Percentiles rank a stretch among this genome's conserved stretches.
Evolutionary conservation across 2,888 invertebrate genomes (phyloP).

Genomic region (Mongoloraphidia duomilia): DNA sequence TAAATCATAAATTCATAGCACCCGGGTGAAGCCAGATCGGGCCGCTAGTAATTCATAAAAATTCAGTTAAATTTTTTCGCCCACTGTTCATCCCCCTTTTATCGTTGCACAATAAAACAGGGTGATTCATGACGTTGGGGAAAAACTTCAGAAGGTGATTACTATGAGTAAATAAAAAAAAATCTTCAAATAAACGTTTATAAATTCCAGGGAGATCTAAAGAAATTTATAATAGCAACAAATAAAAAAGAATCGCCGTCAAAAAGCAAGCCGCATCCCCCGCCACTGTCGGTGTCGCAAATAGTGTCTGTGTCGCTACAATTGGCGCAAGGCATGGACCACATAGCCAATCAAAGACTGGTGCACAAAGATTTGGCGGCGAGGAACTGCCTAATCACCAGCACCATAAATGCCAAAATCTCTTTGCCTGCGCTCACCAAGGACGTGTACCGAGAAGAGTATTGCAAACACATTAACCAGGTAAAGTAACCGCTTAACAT

Average conservation of each 20-base stretch:
- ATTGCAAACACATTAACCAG: slow-evolving; percentile 71
- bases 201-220: slow-evolving; percentile 66
- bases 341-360: slow-evolving; percentile 55
- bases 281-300: slow-evolving; percentile 52
- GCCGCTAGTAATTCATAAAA: too few species aligned
- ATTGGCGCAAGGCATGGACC: slow-evolving; percentile 69
- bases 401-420: slow-evolving; percentile 68
- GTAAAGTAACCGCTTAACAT: slow-evolving; percentile 23
- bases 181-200: too few species aligned
- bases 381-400: slow-evolving; percentile 78
- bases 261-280: slow-evolving; percentile 24
- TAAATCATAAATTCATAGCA: too few species aligned
- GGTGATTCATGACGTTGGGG: too few species aligned
- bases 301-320: slow-evolving; percentile 54
- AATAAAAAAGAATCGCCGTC: slow-evolving; percentile 24
- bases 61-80: too few species aligned
- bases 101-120: too few species aligned
- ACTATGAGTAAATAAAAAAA: too few species aligned
- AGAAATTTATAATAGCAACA: slow-evolving; percentile 70
- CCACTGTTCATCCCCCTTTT: too few species aligned
- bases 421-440: slow-evolving; percentile 64
- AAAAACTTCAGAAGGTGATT: too few species aligned
- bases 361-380: slow-evolving; percentile 88
- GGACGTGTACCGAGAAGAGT: slow-evolving; percentile 82
- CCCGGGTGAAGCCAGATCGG: too few species aligned